phyloP scores from a whole-genome alignment of 1,140 invertebrate genomes.

The Drosophila jambulina region DNA sequence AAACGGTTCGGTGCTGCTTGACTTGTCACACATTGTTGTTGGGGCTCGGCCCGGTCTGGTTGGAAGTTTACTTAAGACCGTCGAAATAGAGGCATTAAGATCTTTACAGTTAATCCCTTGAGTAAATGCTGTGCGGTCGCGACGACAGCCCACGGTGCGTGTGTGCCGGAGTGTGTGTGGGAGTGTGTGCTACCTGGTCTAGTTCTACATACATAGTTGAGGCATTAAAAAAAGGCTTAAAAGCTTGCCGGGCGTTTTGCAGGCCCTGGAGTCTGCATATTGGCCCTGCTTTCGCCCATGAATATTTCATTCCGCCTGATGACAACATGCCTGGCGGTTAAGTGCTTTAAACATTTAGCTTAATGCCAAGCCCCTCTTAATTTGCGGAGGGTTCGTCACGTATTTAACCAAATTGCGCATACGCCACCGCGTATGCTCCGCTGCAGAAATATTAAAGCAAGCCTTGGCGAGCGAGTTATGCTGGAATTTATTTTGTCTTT shows the following conservation, averaged over 20 bases:
- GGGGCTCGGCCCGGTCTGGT: constrained; percentile 13
- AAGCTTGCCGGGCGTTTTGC: constrained; percentile 58
- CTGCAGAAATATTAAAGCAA: constrained; percentile 63
- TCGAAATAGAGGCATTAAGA: constrained; percentile 84
- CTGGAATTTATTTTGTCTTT: constrained; percentile 13
- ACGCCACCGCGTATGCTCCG: constrained; percentile 49
- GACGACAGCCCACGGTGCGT: constrained; percentile 50
- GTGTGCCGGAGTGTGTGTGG: constrained; percentile 20
- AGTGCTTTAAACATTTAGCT: constrained; percentile 80
- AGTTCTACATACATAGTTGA: constrained; percentile 66
- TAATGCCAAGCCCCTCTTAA: constrained; percentile 65
- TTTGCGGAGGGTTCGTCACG: constrained; percentile 62
- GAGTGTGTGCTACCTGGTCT: constrained; percentile 49
- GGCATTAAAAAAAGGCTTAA: constrained; percentile 77
- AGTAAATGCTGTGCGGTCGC: constrained; percentile 78
- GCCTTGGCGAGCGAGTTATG: constrained; percentile 34
- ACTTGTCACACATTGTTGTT: constrained; percentile 74
- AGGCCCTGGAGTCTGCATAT: constrained; percentile 21
- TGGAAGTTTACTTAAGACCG: constrained; percentile 83
- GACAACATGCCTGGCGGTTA: constrained; percentile 62
- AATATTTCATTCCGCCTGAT: constrained; percentile 66
- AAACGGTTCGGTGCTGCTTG: constrained; percentile 62
- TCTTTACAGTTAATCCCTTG: constrained; percentile 84
- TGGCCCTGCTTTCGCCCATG: constrained; percentile 33
- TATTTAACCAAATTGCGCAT: constrained; percentile 78